These are phyloP conservation scores for Tigriopus californicus DNA, from an alignment of 2,888 invertebrate species.

Conservation along the genomic window DNA sequence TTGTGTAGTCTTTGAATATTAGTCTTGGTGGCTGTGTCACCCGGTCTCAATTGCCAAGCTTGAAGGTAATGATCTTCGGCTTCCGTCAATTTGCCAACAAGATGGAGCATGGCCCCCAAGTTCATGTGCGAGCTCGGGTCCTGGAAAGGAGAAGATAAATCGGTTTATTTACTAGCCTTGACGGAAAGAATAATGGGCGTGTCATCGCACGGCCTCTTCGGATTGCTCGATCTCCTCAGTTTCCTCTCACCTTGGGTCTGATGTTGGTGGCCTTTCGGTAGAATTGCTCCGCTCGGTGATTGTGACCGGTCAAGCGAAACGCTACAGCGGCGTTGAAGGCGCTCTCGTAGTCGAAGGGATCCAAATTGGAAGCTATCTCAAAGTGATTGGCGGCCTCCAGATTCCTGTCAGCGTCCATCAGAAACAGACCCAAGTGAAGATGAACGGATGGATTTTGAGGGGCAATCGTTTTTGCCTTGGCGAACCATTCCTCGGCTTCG, in stretches of 20 bases:
- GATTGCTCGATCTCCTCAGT: too few species aligned
- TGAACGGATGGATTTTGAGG: constrained; percentile 64
- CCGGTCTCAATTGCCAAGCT: constrained; percentile 67
- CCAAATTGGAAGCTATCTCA: constrained; percentile 53
- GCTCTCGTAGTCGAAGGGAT: constrained; percentile 58
- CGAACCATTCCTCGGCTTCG: constrained; percentile 76
- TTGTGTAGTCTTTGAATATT: constrained; percentile 59
- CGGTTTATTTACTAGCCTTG: background rate
- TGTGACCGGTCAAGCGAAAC: constrained; percentile 57
- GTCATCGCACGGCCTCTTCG: too few species aligned
- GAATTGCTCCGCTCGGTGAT: constrained; percentile 64
- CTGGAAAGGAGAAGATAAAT: background rate
- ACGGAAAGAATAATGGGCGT: background rate
- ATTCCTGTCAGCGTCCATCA: constrained; percentile 55
- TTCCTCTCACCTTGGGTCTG: constrained; percentile 36
- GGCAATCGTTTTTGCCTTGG: constrained; percentile 59
- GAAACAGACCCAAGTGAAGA: constrained; percentile 79
- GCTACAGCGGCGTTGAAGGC: constrained; percentile 75
- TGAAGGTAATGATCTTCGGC: constrained; percentile 69
- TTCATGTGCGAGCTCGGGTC: constrained; percentile 52
- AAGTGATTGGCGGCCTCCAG: constrained; percentile 64
- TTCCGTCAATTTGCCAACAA: constrained; percentile 70
- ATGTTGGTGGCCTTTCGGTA: constrained; percentile 56
- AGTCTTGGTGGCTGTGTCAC: constrained; percentile 66
- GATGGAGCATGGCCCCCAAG: constrained; percentile 79